Evolutionary conservation across 2,888 invertebrate species (phyloP), one percentile per base, ranked within the genome.

Genomic region (Fragum fragum): DNA sequence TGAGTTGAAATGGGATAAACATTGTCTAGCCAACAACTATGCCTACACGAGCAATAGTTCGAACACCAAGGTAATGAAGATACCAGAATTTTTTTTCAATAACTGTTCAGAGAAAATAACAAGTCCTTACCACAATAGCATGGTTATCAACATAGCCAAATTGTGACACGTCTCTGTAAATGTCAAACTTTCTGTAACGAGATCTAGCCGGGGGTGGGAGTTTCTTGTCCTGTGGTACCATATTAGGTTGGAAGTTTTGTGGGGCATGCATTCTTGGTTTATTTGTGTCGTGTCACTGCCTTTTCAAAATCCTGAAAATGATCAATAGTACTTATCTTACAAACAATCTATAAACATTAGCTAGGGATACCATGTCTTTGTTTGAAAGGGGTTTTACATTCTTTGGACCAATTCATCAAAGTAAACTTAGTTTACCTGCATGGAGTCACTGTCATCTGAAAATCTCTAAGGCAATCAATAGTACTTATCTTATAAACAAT

Each of bases 181-280:
- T 91, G 83, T 94, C 93, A 81, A 92, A 91, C 90, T 94, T 94
- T 69, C 94, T 87, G 91, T 91, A 94, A n/a, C 92, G 89, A 11
- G 94, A 93, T 26, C 93, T 90, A 26, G 86, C 81, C 0, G 94
- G 93, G 11, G 88, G 88, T 0, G 94, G 94, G 9, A 90, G 85
- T 75, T 90, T 88, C 39, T 82, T 81, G 53, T 86, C 88, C 14
- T 88, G 87, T 53, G 89, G 83, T 61, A 91, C 87, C 57, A 92
- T 91, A 72, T 91, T 89, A 28, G 91, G 91, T 85, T 89, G 88
- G 83, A 91, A 93, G 79, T 88, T 88, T 23, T 89, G 83, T 18
- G 93, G 93, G 59, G 93, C 90, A 72, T 90, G 88, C 92, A 93
- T 93, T 72, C 21, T 42, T 66, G 66, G 18, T 42, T 32, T 66